Conservation (phyloP, 2,113 vertebrate genomes). For the Cebus imitator region DNA sequence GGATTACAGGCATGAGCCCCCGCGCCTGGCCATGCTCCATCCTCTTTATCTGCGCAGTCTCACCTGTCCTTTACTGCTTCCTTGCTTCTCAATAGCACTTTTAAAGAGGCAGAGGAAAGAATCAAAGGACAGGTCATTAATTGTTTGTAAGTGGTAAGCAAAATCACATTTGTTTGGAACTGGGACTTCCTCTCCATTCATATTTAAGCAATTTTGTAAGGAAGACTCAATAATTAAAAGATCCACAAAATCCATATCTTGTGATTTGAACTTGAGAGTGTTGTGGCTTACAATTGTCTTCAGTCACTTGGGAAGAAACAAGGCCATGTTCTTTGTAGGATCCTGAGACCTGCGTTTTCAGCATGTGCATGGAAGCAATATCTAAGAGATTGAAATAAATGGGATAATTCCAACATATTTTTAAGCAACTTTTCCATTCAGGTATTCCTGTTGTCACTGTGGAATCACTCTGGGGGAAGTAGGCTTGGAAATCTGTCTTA, state of each 20-base stretch:
- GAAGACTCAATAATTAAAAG: background rate
- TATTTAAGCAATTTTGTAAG: background rate
- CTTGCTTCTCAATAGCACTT: background rate
- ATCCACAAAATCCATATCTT: background rate
- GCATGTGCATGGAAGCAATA: background rate
- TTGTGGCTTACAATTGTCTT: background rate
- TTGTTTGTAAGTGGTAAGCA: background rate
- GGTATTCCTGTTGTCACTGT: background rate
- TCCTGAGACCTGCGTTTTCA: background rate
- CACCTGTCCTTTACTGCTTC: background rate
- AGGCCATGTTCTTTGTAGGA: background rate
- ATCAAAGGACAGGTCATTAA: background rate
- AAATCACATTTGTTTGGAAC: slow-evolving; percentile 1
- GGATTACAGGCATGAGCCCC: too few relatives aligned
- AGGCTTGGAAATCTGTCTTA: background rate
- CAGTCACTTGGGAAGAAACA: background rate
- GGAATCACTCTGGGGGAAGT: background rate
- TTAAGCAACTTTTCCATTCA: background rate
- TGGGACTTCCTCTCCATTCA: background rate
- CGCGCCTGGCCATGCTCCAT: too few relatives aligned
- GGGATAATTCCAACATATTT: background rate
- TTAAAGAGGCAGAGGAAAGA: background rate
- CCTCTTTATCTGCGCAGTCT: background rate
- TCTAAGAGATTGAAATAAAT: background rate
- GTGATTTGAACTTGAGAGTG: background rate